Conservation (phyloP, 2,797 vertebrate species). For the Otus scops region DNA sequence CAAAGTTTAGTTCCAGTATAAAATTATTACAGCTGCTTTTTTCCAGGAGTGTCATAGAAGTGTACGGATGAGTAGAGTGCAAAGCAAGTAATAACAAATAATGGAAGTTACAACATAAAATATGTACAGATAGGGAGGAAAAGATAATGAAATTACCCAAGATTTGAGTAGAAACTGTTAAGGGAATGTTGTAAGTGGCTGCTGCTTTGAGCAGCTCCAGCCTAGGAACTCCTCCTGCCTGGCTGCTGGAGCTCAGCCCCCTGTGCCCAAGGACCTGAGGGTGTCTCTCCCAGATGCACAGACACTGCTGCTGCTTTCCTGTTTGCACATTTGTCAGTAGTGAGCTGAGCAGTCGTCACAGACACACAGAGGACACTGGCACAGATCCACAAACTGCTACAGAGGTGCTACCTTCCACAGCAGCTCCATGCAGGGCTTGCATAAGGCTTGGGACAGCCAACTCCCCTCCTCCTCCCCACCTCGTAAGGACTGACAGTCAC, state of each 20-base stretch:
- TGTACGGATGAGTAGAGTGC: background rate
- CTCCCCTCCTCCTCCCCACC: background rate
- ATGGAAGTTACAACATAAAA: background rate
- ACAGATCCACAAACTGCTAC: background rate
- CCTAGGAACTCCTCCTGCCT: background rate
- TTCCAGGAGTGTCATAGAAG: background rate
- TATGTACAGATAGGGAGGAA: background rate
- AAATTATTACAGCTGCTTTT: background rate
- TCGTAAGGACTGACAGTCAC: background rate
- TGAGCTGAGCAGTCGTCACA: background rate
- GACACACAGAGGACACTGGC: background rate
- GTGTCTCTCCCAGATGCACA: background rate
- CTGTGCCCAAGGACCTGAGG: no score
- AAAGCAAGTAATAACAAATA: background rate
- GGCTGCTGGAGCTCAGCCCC: background rate
- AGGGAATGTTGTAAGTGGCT: background rate
- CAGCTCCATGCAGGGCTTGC: background rate
- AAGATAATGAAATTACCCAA: background rate
- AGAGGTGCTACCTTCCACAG: background rate
- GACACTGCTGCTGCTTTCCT: background rate
- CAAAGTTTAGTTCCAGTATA: background rate
- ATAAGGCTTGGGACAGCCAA: background rate
- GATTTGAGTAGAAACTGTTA: background rate
- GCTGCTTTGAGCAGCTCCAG: background rate
- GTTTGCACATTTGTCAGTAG: rapidly evolving